Conservation (phyloP, 2,113 vertebrate genomes). For the Istiophorus platypterus region DNA sequence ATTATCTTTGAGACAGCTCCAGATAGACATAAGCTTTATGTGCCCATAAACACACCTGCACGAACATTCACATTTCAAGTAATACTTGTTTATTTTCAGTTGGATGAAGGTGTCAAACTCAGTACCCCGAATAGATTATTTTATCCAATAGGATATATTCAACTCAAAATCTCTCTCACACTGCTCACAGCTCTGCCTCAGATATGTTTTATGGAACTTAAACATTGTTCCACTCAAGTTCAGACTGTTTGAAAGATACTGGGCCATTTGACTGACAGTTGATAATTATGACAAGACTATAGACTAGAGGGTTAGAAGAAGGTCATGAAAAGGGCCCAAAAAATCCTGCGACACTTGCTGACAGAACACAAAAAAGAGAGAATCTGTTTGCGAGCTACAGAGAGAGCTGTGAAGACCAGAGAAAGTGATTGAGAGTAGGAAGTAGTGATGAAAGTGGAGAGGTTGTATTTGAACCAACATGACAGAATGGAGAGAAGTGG, state of each 20-base stretch:
- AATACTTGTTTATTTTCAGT: constrained; percentile 1
- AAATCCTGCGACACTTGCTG: constrained; percentile 20
- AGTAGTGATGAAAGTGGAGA: constrained; percentile 44
- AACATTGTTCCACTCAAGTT: constrained; percentile 10
- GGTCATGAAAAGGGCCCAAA: background rate
- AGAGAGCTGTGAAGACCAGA: constrained; percentile 8
- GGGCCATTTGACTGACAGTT: constrained; percentile 39
- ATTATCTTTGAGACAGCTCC: background rate
- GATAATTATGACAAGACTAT: constrained; percentile 42
- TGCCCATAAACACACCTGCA: background rate
- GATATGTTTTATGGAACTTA: constrained; percentile 29
- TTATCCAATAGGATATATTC: background rate
- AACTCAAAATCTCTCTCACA: background rate
- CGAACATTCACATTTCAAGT: background rate
- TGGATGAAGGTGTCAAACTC: background rate
- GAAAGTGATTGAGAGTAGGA: constrained; percentile 51
- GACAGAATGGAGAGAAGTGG: constrained; percentile 20
- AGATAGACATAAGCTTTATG: background rate
- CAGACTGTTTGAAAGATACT: constrained; percentile 14
- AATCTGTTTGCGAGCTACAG: background rate
- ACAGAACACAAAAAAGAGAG: constrained; percentile 10
- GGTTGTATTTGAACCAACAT: constrained; percentile 17
- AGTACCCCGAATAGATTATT: background rate
- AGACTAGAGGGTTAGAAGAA: constrained; percentile 25
- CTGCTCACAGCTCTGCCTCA: background rate